Conservation (phyloP, 2,797 vertebrate species). For the Poeciliopsis paucimaculata region DNA sequence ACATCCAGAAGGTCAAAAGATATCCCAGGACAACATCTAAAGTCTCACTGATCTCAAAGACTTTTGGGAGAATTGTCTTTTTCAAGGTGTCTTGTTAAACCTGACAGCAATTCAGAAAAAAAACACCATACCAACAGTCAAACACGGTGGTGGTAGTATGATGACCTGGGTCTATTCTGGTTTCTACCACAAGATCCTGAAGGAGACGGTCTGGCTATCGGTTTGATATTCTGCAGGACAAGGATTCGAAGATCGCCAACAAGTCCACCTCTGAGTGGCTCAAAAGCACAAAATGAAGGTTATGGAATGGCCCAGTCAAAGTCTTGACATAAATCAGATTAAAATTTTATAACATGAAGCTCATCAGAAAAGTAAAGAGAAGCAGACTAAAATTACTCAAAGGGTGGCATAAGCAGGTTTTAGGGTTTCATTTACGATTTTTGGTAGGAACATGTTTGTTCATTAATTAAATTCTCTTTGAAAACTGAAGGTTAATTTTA, state of each 20-base stretch:
- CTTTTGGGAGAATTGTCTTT: neutral
- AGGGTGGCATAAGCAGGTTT: neutral
- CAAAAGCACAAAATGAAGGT: neutral
- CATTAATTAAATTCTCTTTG: neutral
- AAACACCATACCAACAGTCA: neutral
- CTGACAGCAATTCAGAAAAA: too few species aligned
- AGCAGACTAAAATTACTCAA: neutral
- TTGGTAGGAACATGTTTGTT: neutral
- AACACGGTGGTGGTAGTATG: neutral
- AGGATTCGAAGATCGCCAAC: neutral
- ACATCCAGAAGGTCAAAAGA: neutral
- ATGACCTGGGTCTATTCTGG: neutral
- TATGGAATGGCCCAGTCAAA: neutral
- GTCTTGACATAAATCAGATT: neutral
- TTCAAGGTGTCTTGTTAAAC: neutral
- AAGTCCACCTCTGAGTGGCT: neutral
- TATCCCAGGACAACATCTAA: neutral
- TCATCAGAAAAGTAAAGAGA: neutral
- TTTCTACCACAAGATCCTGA: neutral
- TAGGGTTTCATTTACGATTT: neutral
- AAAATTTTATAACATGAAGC: neutral
- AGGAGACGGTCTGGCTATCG: neutral
- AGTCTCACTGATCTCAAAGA: neutral
- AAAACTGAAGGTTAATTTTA: neutral
- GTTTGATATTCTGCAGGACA: neutral